Evolutionary conservation across 2,113 vertebrate species (phyloP).

Genomic region (Irena cyanogastra): DNA sequence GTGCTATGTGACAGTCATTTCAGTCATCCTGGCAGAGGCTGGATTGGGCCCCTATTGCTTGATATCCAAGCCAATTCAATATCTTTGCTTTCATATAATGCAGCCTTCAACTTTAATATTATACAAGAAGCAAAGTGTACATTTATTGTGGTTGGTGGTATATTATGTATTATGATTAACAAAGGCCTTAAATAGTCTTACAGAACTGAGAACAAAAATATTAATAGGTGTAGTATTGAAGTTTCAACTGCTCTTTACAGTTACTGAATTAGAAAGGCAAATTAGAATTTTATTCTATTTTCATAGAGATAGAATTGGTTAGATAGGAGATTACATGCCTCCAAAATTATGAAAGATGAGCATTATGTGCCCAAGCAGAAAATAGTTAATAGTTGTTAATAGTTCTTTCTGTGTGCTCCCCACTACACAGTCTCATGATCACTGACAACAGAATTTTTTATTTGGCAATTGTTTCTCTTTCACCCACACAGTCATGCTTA

Average conservation of each 20-base stretch:
- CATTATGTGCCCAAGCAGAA: background rate
- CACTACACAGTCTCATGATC: background rate
- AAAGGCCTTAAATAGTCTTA: background rate
- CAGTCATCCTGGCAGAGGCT: background rate
- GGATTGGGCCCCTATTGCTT: background rate
- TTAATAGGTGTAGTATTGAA: background rate
- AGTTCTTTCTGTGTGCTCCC: background rate
- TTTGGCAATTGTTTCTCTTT: background rate
- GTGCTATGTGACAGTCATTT: background rate
- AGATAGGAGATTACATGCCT: background rate
- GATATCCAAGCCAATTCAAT: background rate
- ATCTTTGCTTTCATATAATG: background rate
- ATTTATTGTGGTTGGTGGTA: background rate
- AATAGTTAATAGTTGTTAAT: background rate
- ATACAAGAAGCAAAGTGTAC: background rate
- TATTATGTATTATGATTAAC: background rate
- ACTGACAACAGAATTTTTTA: background rate
- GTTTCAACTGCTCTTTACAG: background rate
- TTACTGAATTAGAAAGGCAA: background rate
- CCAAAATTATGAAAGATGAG: background rate
- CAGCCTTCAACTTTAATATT: background rate
- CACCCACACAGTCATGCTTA: background rate
- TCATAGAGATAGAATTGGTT: background rate
- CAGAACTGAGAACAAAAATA: background rate
- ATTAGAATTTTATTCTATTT: background rate